Base-by-base conservation (phyloP, 2,797 vertebrate species). In the Microcaecilia unicolor region DNA sequence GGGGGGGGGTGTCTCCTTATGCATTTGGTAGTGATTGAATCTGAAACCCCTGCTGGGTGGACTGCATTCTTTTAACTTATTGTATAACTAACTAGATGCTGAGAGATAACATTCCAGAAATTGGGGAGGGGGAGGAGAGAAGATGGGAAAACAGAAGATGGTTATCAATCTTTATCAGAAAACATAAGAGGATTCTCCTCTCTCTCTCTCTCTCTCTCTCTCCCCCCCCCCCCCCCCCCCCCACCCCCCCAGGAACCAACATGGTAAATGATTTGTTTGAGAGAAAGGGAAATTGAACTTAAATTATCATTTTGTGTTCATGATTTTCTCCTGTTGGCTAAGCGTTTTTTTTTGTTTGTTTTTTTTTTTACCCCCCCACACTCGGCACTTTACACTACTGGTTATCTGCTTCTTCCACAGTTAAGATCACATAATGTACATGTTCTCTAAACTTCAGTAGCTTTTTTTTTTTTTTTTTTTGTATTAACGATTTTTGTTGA, bases 91-190 rank as follows among this genome's bases (percentile, higher is more conserved):
- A 78, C 74, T 75, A 75, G 74, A 83, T 74, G 71, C 70, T 68
- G 66, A 67, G 67, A 83, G 74, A 85, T 80, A 83, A 85, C 81
- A 83, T 83, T 83, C 77, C 75, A 75, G 73, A 75, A 76, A 77
- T 80, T 76, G 61, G 74, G 61, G 69, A 64, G 70, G 51, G 43
- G 55, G 49, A 41, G n/a, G n/a, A n/a, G n/a, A n/a, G n/a, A n/a
- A 61, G 46, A 43, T 47, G 32, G 55, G 31, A 18, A 41, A 25
- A 6, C 25, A 34, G 49, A 61, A 41, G 31, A 48, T 43, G 34
- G 39, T 22, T 39, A 23, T 20, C 14, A 39, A 44, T 31, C 40
- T 25, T 34, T 38, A 34, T 33, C 36, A 33, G 37, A 45, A 28
- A 34, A 39, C 33, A 44, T 44, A 44, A 18, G n/a, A n/a, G n/a